Evolutionary conservation across 2,113 vertebrate genomes (phyloP).

Genomic region (Ptilorrhoa leucosticta): DNA sequence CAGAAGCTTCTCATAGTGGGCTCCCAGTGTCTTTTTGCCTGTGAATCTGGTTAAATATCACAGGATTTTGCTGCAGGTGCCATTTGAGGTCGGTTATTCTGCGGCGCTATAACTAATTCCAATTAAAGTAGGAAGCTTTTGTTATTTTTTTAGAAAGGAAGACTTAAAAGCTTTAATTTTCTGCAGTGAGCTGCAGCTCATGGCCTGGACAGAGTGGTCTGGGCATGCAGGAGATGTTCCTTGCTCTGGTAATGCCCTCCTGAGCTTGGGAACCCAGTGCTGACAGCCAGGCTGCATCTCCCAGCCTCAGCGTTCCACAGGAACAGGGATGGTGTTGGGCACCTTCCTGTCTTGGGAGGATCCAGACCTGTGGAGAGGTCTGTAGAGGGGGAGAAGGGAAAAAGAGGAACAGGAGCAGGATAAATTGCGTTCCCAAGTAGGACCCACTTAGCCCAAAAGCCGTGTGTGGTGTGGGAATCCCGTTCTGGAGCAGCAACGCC

Average conservation of each 20-base stretch:
- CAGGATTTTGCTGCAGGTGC: background rate
- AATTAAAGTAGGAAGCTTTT: background rate
- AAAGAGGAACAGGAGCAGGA: accelerated
- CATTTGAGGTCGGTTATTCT: accelerated
- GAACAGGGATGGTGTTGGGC: accelerated
- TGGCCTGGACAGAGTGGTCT: background rate
- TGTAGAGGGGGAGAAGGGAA: background rate
- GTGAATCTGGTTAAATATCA: background rate
- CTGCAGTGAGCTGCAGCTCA: background rate
- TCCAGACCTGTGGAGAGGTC: accelerated
- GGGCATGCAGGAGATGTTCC: accelerated
- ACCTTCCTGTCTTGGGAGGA: background rate
- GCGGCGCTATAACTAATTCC: background rate
- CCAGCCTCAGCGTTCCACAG: accelerated
- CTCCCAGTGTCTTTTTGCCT: background rate
- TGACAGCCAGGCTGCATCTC: accelerated
- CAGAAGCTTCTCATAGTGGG: accelerated
- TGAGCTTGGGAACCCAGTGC: accelerated
- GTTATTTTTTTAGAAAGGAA: background rate
- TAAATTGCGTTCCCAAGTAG: background rate
- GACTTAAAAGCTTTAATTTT: background rate
- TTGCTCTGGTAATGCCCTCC: accelerated
- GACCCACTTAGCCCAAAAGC: background rate
- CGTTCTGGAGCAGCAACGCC: slow-evolving; percentile 29
- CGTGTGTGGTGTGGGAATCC: slow-evolving; percentile 10